Evolutionary conservation across 2,113 vertebrate genomes (phyloP).

Genomic region (Forbesichthys papilliferus): DNA sequence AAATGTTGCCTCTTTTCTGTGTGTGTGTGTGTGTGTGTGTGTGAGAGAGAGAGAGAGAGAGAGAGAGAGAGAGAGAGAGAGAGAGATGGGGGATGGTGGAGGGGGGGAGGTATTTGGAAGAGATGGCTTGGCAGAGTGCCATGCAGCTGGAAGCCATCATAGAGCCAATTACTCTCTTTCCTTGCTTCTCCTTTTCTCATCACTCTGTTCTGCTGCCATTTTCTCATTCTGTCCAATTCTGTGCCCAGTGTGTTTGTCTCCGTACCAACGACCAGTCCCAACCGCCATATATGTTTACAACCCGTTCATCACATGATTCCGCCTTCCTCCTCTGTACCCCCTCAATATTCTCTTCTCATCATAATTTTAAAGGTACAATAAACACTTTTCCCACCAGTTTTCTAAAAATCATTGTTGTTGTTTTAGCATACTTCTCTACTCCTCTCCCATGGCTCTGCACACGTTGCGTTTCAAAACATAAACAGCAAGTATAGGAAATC

Average conservation of each 20-base stretch:
- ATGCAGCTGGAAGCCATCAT: slow-evolving; percentile 98
- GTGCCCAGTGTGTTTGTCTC: slow-evolving; percentile 24
- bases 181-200: slow-evolving; percentile 77
- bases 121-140: slow-evolving; percentile 83
- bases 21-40: too few species aligned
- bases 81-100: not conserved
- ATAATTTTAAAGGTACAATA: too few species aligned
- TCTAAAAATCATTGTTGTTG: too few species aligned
- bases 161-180: slow-evolving; percentile 95
- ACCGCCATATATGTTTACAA: too few species aligned
- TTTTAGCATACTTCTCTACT: too few species aligned
- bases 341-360: not conserved
- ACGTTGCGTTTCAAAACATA: too few species aligned
- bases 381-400: too few species aligned
- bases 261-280: slow-evolving; percentile 28
- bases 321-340: too few species aligned
- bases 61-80: slow-evolving; percentile 17
- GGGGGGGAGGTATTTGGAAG: slow-evolving; percentile 71
- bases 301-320: too few species aligned
- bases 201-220: slow-evolving; percentile 50
- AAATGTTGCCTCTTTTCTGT: too few species aligned
- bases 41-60: slow-evolving; percentile 14
- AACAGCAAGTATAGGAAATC: too few species aligned
- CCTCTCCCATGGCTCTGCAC: too few species aligned
- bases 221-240: slow-evolving; percentile 58